These are phyloP conservation scores for Neopelma chrysocephalum DNA, from an alignment of 2,797 vertebrate genomes.

Conservation along the genomic window DNA sequence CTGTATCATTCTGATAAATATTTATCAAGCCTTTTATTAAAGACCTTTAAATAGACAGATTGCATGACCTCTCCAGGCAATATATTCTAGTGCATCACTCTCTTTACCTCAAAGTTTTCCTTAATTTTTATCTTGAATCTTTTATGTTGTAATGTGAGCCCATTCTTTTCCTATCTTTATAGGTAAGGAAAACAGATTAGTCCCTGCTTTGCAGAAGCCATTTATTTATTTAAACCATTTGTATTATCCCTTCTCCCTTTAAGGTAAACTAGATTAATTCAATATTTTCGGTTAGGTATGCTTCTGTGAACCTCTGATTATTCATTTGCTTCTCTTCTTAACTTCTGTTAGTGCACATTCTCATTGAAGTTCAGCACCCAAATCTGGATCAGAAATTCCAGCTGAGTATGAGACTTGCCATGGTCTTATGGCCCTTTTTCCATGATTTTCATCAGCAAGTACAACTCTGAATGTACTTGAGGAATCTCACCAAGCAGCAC, in stretches of 20 bases:
- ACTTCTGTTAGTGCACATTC: background rate
- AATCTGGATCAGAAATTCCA: background rate
- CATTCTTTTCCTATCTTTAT: background rate
- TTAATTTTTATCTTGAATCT: background rate
- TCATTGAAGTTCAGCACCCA: background rate
- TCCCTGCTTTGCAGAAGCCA: background rate
- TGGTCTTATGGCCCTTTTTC: background rate
- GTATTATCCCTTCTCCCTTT: background rate
- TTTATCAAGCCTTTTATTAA: slow-evolving; percentile 8
- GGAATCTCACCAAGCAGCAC: background rate
- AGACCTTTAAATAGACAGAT: background rate
- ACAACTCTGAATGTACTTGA: background rate
- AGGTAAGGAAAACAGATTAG: background rate
- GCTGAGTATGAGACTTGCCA: background rate
- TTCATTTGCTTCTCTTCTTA: background rate
- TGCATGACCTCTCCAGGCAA: background rate
- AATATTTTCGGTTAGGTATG: background rate
- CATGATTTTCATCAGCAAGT: background rate
- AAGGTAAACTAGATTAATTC: background rate
- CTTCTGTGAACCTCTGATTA: background rate
- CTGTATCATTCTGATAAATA: background rate
- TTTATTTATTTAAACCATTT: background rate
- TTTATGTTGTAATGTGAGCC: background rate
- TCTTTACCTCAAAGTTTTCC: background rate
- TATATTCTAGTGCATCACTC: background rate